Percentiles rank a stretch among this genome's conserved stretches.
These are phyloP conservation scores for Oikopleura dioica DNA, from an alignment of 23 tunicate genomes.

Conservation along the genomic window DNA sequence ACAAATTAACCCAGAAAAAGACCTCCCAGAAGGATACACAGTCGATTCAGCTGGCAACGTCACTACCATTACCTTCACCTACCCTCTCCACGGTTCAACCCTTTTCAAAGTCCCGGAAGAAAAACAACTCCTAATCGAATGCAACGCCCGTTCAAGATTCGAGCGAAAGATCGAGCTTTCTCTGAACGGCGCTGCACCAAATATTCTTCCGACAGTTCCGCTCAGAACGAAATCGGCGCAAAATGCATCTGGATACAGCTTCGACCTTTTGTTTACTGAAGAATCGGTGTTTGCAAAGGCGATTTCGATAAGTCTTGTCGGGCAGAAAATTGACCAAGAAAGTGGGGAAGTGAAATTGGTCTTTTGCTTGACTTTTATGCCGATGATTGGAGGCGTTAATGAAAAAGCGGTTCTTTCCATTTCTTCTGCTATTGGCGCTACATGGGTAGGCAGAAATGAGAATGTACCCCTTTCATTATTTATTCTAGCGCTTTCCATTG, in stretches of 20 bases:
- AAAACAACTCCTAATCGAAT: neutral
- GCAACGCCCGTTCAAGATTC: neutral
- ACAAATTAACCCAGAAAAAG: too few species aligned
- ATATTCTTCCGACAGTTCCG: slow-evolving; percentile 11
- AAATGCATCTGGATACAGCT: neutral
- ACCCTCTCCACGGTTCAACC: neutral
- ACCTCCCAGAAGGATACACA: too few species aligned
- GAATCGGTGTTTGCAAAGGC: neutral
- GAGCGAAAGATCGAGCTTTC: neutral
- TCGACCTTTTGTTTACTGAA: neutral
- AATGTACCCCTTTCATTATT: too few species aligned
- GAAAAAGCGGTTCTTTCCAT: neutral
- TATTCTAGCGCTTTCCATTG: neutral
- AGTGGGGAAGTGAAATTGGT: neutral
- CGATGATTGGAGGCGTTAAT: neutral
- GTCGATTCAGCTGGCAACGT: neutral
- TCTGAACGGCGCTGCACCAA: slow-evolving; percentile 11
- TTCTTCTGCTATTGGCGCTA: neutral
- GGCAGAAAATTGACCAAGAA: neutral
- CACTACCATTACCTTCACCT: neutral
- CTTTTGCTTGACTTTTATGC: neutral
- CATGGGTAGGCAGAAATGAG: too few species aligned
- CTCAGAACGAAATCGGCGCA: too few species aligned
- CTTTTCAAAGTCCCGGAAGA: neutral
- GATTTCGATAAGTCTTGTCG: neutral